A percentile compares a stretch with the other conserved stretches of the same genome.
Conservation (phyloP, 2,113 vertebrate species). For the Platichthys stellatus region DNA sequence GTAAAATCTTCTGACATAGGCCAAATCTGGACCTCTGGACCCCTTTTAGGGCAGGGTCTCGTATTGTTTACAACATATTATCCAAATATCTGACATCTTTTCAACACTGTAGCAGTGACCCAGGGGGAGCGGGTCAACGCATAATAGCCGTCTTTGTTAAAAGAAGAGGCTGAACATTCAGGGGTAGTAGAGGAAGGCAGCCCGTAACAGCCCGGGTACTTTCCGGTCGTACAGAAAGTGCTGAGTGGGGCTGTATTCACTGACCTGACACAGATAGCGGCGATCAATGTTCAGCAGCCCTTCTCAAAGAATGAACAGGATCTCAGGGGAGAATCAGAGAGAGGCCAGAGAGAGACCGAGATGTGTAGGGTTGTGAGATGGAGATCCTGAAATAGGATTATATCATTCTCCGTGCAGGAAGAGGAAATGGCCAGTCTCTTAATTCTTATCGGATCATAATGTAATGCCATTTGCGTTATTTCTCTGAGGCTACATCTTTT, state of each 20-base stretch:
- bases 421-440: slow-evolving; percentile 72
- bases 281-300: slow-evolving; percentile 72
- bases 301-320: slow-evolving; percentile 61
- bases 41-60: background rate
- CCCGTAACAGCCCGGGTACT: slow-evolving; percentile 44
- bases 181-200: slow-evolving; percentile 33
- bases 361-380: slow-evolving; percentile 55
- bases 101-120: background rate
- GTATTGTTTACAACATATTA: background rate
- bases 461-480: slow-evolving; percentile 60
- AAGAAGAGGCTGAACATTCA: slow-evolving; percentile 35
- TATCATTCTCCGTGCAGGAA: slow-evolving; percentile 68
- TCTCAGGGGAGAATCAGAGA: slow-evolving; percentile 69
- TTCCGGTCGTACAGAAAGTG: slow-evolving; percentile 55
- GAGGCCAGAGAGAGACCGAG: slow-evolving; percentile 36
- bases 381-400: slow-evolving; percentile 70
- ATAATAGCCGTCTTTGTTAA: slow-evolving; percentile 42
- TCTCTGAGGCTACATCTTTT: slow-evolving; percentile 52
- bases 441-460: slow-evolving; percentile 70
- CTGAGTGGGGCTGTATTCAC: slow-evolving; percentile 65
- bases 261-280: slow-evolving; percentile 74
- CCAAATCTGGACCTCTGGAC: background rate
- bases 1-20: background rate
- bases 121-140: background rate
- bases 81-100: background rate